Base-by-base conservation (phyloP, 2,888 invertebrate genomes). In the Apodemia hepburni region DNA sequence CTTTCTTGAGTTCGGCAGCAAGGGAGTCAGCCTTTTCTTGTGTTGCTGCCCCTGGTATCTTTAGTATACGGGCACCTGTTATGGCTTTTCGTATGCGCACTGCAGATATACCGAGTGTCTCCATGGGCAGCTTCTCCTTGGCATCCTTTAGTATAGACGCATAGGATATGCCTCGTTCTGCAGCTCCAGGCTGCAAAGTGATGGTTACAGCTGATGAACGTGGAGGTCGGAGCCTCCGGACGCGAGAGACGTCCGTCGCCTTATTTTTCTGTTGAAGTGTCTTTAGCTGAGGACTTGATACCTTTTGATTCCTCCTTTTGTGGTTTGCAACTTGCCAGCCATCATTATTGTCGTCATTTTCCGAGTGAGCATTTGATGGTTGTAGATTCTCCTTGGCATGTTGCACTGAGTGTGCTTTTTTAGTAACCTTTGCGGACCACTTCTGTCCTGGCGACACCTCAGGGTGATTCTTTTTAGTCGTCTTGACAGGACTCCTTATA, bases 31-130 rank as follows among this genome's bases (percentile, higher is more conserved):
- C 69, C 15, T 65, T 63, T 6, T 60, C 64, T 0, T 47, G 45
- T 11, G 58, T 64, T 2, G 59, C 17, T 0, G 42, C 59, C 0
- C 68, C 68, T 1, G 65, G 62, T 0, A 69, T 49, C 57, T 69
- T 67, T 7, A 66, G 22, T 1, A 68, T 61, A 1, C 66, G 63
- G 5, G 66, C 67, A 8, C 68, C 68, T 1, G 66, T 67, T 0
- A 58, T 59, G 5, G 66, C 60, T 3, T n/a, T 33, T 3, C 49
- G 47, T n/a, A 61, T 62, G 7, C 58, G 54, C 0, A 67, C 4
- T 3, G 17, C 63, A 3, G 45, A n/a, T 11, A 67, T 64, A 7
- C 61, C 64, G 0, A 62, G 54, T 11, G 35, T 51, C 7, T 33
- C 6, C 2, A 66, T 35, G 18, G 63, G 62, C 0, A 65, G 57